Evolutionary conservation across 1,140 invertebrate genomes (phyloP), one percentile per base, ranked within the genome.

Genomic region (Rhopalosiphum maidis): DNA sequence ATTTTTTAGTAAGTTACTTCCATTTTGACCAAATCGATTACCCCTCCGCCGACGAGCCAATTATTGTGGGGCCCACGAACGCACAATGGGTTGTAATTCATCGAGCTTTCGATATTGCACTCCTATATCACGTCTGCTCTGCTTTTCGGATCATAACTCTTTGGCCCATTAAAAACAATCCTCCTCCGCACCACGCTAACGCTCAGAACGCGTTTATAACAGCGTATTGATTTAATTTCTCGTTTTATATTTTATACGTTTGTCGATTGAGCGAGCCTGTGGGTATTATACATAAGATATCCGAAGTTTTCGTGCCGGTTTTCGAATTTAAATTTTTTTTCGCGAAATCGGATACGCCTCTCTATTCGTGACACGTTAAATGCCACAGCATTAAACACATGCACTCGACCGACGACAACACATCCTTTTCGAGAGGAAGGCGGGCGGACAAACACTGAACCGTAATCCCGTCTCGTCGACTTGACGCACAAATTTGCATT

Each of bases 31-130:
- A 55, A 86, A 93, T 93, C 91, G 91, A 93, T 93, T 93, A 55
- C 91, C 46, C n/a, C 82, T 35, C 8, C 46, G 5, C 25, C 6
- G 18, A 9, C 18, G 4, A 6, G 30, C 87, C 87, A 48, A 35
- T 51, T 48, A 35, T 35, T 22, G 5, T 3, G 15, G 6, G 23
- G 48, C 2, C 15, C 37, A 25, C 55, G 15, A 90, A 93, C 82
- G 60, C 60, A 93, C 91, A 93, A 93, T 85, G 82, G 91, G 91
- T 55, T 85, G 91, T 93, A 93, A 93, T 93, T 93, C 91, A 93
- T 93, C 82, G 77, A 37, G 82, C 43, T 85, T 93, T 83, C 77
- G 91, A 93, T 86, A 93, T 93, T 93, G 37, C 82, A 43, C 82
- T 86, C 60, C 48, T 25, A 93, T 90, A 90, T 93, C 82, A 86